These are phyloP conservation scores for Petrocephalus schoutedeni DNA, from an alignment of 2,797 vertebrate species.

Conservation along the genomic window DNA sequence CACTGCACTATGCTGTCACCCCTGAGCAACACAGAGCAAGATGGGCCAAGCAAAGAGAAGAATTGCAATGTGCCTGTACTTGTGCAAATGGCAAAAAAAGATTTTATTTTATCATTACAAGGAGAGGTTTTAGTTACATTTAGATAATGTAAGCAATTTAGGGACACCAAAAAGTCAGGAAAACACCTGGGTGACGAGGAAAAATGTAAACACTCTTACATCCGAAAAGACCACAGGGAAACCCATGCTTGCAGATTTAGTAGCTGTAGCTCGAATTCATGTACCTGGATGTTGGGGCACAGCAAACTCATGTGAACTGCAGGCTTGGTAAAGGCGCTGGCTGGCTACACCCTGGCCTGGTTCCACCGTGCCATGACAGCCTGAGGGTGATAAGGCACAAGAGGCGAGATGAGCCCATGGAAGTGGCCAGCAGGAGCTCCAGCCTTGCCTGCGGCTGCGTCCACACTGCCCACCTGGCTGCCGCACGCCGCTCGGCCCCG, in stretches of 20 bases:
- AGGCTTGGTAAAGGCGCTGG: constrained; percentile 27
- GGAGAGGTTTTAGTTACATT: not conserved
- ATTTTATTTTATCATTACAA: not conserved
- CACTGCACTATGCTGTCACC: not conserved
- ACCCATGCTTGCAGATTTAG: not conserved
- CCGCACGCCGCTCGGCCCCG: constrained; percentile 25
- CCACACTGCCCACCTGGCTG: constrained; percentile 13
- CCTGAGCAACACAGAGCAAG: not conserved
- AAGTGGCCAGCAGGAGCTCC: too few relatives aligned
- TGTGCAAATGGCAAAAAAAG: not conserved
- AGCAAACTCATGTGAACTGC: constrained; percentile 33
- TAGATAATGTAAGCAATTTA: not conserved
- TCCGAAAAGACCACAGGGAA: not conserved
- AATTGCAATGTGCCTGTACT: not conserved
- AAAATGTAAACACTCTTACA: not conserved
- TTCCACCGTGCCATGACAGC: constrained; percentile 10
- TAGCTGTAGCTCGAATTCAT: not conserved
- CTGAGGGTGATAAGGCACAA: constrained; percentile 20
- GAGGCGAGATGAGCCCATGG: not conserved
- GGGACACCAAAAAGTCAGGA: not conserved
- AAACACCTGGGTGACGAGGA: not conserved
- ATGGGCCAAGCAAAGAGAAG: not conserved
- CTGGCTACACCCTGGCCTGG: not conserved
- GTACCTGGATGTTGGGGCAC: constrained; percentile 44
- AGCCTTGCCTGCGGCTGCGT: too few relatives aligned